Percentiles rank a stretch among this genome's conserved stretches.
These are phyloP conservation scores for Adoxophyes honmai DNA, from an alignment of 1,140 invertebrate species.

Conservation along the genomic window DNA sequence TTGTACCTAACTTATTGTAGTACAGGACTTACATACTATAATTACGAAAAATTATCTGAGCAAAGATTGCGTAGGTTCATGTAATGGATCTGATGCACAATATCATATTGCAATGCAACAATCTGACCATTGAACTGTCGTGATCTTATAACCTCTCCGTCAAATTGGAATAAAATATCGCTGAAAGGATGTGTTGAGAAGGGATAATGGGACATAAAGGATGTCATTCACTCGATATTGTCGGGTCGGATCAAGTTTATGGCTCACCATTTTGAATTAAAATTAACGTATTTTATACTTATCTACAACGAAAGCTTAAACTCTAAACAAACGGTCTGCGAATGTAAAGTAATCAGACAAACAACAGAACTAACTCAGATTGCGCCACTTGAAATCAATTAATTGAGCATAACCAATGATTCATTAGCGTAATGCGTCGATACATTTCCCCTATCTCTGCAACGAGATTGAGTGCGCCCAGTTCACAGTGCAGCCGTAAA, in stretches of 20 bases:
- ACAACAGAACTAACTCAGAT: conserved; percentile 2
- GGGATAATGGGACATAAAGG: conserved; percentile 67
- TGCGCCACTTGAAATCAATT: conserved; percentile 53
- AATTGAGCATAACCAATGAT: conserved; percentile 31
- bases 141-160: conserved; percentile 5
- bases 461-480: background rate
- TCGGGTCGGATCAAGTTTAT: conserved; percentile 35
- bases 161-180: conserved; percentile 29
- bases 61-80: too few species aligned
- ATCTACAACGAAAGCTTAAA: too few species aligned
- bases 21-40: too few species aligned
- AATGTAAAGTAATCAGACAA: background rate
- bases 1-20: too few species aligned
- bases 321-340: background rate
- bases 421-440: conserved; percentile 36
- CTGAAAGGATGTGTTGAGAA: conserved; percentile 64
- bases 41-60: too few species aligned
- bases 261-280: background rate
- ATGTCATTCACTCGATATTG: conserved; percentile 66
- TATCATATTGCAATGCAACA: conserved; percentile 5
- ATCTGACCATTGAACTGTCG: conserved; percentile 14
- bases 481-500: conserved; percentile 5
- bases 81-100: background rate
- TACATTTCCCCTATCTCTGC: conserved; percentile 4
- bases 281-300: too few species aligned